Conservation (phyloP, 2,113 vertebrate species). For the Psilopogon haemacephalus region DNA sequence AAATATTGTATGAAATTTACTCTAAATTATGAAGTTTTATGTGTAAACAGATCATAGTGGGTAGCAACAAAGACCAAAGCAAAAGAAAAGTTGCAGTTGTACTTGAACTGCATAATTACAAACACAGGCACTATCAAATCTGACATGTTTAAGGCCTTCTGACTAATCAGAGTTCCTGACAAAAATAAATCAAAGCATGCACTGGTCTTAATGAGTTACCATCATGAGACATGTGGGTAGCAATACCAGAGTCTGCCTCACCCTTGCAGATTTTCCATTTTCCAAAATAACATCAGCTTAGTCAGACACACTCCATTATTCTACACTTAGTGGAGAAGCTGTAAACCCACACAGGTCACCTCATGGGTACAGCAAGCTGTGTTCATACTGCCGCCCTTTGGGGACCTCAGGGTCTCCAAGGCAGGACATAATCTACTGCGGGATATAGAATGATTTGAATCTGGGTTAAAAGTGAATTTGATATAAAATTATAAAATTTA, state of each 20-base stretch:
- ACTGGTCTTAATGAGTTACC: background rate
- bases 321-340: background rate
- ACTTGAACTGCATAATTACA: background rate
- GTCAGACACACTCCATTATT: background rate
- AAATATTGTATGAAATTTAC: background rate
- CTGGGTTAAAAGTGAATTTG: no score
- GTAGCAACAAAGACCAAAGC: background rate
- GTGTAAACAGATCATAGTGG: background rate
- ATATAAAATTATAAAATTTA: no score
- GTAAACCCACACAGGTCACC: rapidly evolving
- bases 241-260: background rate
- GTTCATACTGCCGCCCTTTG: background rate
- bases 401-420: background rate
- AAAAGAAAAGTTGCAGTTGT: background rate
- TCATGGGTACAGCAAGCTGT: rapidly evolving
- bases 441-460: no score
- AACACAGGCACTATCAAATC: background rate
- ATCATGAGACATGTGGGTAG: background rate
- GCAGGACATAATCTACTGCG: background rate
- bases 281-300: background rate
- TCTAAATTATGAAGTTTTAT: background rate
- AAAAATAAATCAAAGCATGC: background rate
- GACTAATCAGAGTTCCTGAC: background rate
- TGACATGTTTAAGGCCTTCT: background rate
- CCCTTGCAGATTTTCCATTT: background rate